These are phyloP conservation scores for Pristiophorus japonicus DNA, from an alignment of 2,113 vertebrate species.

Conservation along the genomic window DNA sequence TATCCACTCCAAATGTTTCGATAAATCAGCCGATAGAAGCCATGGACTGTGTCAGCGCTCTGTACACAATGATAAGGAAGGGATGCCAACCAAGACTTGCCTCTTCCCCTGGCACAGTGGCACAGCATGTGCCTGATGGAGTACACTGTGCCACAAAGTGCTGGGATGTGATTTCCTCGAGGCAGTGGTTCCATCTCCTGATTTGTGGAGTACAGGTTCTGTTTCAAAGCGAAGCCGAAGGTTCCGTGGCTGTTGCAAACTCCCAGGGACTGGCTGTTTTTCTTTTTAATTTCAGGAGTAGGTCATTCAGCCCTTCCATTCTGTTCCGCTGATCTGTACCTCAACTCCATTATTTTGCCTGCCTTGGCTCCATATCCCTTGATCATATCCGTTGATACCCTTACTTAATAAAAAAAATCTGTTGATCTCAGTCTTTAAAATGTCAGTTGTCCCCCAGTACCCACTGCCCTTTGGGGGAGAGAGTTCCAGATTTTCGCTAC, in stretches of 20 bases:
- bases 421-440: neutral
- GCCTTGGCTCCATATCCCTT: too few relatives aligned
- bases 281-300: neutral
- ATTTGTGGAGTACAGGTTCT: neutral
- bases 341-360: too few relatives aligned
- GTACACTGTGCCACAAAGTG: neutral
- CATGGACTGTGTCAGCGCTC: constrained; percentile 13
- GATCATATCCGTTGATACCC: too few relatives aligned
- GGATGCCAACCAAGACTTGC: constrained; percentile 13
- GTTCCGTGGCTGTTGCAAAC: neutral
- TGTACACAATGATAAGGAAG: neutral
- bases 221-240: neutral
- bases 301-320: neutral
- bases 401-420: neutral
- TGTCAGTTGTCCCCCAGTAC: neutral
- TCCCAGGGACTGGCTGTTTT: neutral
- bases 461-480: neutral
- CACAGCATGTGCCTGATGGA: constrained; percentile 5
- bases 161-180: neutral
- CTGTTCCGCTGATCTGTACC: too few relatives aligned
- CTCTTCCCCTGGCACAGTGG: neutral
- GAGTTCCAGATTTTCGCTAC: neutral
- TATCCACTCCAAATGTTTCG: constrained; percentile 15
- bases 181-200: neutral
- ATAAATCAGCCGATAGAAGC: neutral